Percentiles rank a stretch among this genome's conserved stretches.
Evolutionary conservation across 2,113 vertebrate genomes (phyloP).

Genomic region (Accipiter cooperii): DNA sequence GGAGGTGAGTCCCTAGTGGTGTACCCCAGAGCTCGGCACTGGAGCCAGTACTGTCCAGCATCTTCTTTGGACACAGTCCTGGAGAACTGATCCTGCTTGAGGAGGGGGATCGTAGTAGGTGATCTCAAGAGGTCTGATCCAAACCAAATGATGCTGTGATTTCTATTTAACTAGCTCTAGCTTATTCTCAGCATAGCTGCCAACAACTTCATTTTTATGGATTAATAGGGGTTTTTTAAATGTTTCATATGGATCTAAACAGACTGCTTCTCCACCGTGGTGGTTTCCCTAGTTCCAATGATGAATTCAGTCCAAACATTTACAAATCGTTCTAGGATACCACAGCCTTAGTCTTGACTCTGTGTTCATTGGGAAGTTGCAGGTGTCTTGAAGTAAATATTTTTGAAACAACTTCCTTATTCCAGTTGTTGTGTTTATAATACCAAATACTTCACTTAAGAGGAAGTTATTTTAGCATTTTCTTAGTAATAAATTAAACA

Average conservation of each 20-base stretch:
- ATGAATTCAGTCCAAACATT: background rate
- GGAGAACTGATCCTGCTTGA: background rate
- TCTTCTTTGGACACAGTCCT: background rate
- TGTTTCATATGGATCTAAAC: background rate
- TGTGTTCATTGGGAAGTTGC: background rate
- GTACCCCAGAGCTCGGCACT: background rate
- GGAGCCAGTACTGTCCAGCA: background rate
- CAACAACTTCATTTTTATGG: background rate
- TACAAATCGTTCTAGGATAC: background rate
- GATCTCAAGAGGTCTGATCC: background rate
- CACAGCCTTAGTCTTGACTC: background rate
- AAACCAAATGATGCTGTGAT: background rate
- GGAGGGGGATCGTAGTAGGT: background rate
- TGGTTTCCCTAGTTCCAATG: background rate
- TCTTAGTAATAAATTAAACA: conserved; percentile 16
- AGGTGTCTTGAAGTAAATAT: conserved; percentile 48
- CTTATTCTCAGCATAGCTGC: background rate
- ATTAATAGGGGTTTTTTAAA: background rate
- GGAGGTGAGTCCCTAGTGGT: background rate
- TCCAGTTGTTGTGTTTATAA: conserved; percentile 21
- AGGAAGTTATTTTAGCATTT: conserved; percentile 29
- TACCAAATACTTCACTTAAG: conserved; percentile 20
- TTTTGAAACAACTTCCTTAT: conserved; percentile 35
- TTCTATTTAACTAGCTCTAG: background rate
- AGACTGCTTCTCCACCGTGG: background rate